These are phyloP conservation scores for Nautilus pompilius DNA, from an alignment of 1,140 invertebrate species.

Conservation along the genomic window DNA sequence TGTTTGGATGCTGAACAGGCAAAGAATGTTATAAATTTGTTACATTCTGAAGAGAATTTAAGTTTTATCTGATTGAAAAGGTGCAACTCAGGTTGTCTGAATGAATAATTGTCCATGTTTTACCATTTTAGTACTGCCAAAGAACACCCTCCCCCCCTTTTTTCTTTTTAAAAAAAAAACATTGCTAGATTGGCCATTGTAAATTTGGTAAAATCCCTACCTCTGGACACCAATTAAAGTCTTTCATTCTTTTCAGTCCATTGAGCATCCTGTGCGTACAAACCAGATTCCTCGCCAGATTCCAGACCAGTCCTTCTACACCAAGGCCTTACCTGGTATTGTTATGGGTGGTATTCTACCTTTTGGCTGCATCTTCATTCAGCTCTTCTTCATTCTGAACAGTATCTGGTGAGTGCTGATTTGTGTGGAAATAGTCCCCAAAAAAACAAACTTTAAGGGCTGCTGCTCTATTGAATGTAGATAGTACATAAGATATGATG, in stretches of 20 bases:
- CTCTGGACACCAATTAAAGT: not conserved
- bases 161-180: not conserved
- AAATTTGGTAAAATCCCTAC: not conserved
- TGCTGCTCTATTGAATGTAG: too few relatives aligned
- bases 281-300: conserved; percentile 99
- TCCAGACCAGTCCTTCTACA: conserved; percentile 96
- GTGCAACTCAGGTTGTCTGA: too few relatives aligned
- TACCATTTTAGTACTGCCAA: too few relatives aligned
- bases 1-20: too few relatives aligned
- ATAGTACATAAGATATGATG: too few relatives aligned
- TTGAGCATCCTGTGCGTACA: conserved; percentile 95
- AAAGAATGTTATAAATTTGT: too few relatives aligned
- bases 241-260: conserved; percentile 61
- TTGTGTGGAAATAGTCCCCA: too few relatives aligned
- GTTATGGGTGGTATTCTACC: conserved; percentile 98
- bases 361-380: conserved; percentile 99
- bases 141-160: too few relatives aligned
- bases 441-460: too few relatives aligned
- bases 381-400: conserved; percentile 98
- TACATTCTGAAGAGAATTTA: too few relatives aligned
- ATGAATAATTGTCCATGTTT: too few relatives aligned
- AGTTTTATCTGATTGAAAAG: too few relatives aligned
- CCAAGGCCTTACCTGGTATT: conserved; percentile 78
- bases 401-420: conserved; percentile 78
- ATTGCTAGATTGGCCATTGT: not conserved